These are phyloP conservation scores for Idris sp. DNA, from an alignment of 1,140 invertebrate species.

Conservation along the genomic window DNA sequence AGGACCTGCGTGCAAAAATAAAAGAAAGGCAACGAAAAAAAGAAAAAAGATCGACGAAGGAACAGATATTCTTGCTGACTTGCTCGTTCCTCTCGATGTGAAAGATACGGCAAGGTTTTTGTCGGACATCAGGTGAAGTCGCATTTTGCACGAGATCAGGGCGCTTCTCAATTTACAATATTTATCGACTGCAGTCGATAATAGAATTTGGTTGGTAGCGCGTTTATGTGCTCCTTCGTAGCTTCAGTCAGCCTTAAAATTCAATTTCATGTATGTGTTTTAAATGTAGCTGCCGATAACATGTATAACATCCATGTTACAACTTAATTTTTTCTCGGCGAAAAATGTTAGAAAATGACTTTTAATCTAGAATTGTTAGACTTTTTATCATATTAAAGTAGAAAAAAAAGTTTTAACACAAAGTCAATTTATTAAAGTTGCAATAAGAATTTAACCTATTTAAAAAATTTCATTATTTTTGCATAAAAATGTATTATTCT, in stretches of 20 bases:
- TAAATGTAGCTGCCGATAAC: conserved; percentile 23
- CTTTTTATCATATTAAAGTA: too few relatives aligned
- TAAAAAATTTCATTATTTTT: too few relatives aligned
- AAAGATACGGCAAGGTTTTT: conserved; percentile 27
- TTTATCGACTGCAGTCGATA: conserved; percentile 73
- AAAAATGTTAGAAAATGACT: neutral
- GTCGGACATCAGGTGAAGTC: conserved; percentile 25
- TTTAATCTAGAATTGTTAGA: too few relatives aligned
- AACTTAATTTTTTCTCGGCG: conserved; percentile 5
- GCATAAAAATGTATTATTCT: too few relatives aligned
- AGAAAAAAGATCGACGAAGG: conserved; percentile 39
- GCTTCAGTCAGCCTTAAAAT: conserved; percentile 52
- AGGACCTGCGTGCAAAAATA: conserved; percentile 60
- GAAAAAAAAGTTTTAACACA: too few relatives aligned
- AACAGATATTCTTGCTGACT: conserved; percentile 44
- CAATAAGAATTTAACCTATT: too few relatives aligned
- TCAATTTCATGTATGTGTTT: conserved; percentile 47
- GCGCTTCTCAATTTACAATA: conserved; percentile 73
- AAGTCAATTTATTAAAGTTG: too few relatives aligned
- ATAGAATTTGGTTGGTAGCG: conserved; percentile 70
- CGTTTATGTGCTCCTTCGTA: conserved; percentile 42
- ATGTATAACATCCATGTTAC: conserved; percentile 14
- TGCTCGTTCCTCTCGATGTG: conserved; percentile 12
- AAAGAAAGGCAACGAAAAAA: conserved; percentile 39
- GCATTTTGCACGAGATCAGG: conserved; percentile 44